phyloP scores from a whole-genome alignment of 53 echinoderm and acorn worm species.

The Paelopatides confundens region DNA sequence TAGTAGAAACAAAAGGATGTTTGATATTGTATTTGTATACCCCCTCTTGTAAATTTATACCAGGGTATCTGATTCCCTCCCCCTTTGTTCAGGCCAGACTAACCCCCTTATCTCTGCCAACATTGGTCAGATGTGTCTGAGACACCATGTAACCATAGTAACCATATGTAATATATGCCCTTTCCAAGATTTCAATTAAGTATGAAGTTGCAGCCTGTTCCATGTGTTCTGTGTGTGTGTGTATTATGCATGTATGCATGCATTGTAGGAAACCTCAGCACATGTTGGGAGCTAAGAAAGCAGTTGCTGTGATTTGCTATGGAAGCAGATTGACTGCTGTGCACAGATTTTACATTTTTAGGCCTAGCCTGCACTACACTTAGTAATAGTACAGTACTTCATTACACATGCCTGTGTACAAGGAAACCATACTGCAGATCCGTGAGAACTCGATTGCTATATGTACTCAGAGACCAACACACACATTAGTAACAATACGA shows the following conservation, averaged over 20 bases:
- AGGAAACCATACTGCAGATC: neutral
- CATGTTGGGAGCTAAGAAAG: neutral
- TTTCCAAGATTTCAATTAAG: slow-evolving; percentile 12
- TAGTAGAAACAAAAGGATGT: neutral
- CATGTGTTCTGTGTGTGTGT: slow-evolving; percentile 1
- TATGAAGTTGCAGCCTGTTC: neutral
- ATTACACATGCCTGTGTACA: neutral
- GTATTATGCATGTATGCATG: neutral
- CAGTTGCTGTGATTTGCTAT: neutral
- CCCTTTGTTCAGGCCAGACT: slow-evolving; percentile 26
- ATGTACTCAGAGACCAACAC: neutral
- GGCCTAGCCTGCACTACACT: neutral
- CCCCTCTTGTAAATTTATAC: neutral
- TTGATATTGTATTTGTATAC: neutral
- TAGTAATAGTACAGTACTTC: neutral
- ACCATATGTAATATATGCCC: slow-evolving; percentile 46
- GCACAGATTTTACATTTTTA: neutral
- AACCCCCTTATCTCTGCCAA: slow-evolving; percentile 1
- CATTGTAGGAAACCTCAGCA: neutral
- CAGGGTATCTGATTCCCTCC: slow-evolving; percentile 29
- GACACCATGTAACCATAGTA: slow-evolving; percentile 18
- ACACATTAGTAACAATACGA: slow-evolving; percentile 12
- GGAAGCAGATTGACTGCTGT: neutral
- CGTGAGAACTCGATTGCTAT: no score
- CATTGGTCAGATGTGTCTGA: slow-evolving; percentile 34